Conservation (phyloP, 2,888 invertebrate species). For the Patella ulyssiponensis region DNA sequence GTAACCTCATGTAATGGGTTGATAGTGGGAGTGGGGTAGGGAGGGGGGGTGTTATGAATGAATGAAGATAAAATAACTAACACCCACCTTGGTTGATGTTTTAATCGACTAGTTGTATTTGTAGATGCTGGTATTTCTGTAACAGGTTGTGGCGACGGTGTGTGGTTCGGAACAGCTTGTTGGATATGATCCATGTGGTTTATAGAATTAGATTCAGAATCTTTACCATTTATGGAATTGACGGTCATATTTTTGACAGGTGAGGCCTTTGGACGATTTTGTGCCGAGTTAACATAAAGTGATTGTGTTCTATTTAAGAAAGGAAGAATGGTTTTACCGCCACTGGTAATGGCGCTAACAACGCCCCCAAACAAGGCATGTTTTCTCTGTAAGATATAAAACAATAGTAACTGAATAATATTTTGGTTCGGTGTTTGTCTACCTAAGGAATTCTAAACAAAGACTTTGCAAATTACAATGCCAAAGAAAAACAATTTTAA, state of each 20-base stretch:
- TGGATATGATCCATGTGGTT: slow-evolving; percentile 58
- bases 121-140: too few relatives aligned
- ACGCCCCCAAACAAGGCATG: slow-evolving; percentile 96
- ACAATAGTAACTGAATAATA: too few relatives aligned
- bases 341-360: slow-evolving; percentile 64
- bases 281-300: slow-evolving; percentile 59
- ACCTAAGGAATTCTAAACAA: too few relatives aligned
- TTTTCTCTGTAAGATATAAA: slow-evolving; percentile 81
- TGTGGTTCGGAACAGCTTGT: neutral
- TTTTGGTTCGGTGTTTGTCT: too few relatives aligned
- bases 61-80: too few relatives aligned
- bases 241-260: slow-evolving; percentile 23
- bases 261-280: slow-evolving; percentile 46
- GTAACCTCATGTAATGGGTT: too few relatives aligned
- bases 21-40: too few relatives aligned
- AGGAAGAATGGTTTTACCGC: slow-evolving; percentile 56
- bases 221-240: slow-evolving; percentile 52
- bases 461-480: too few relatives aligned
- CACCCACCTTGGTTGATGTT: too few relatives aligned
- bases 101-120: too few relatives aligned
- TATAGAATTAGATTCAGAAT: slow-evolving; percentile 54
- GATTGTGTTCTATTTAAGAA: slow-evolving; percentile 66
- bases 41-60: too few relatives aligned
- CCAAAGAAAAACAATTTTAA: too few relatives aligned
- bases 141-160: neutral